Evolutionary conservation across 2,888 invertebrate genomes (phyloP), one percentile per base, ranked within the genome.

Genomic region (Atrina japonica): DNA sequence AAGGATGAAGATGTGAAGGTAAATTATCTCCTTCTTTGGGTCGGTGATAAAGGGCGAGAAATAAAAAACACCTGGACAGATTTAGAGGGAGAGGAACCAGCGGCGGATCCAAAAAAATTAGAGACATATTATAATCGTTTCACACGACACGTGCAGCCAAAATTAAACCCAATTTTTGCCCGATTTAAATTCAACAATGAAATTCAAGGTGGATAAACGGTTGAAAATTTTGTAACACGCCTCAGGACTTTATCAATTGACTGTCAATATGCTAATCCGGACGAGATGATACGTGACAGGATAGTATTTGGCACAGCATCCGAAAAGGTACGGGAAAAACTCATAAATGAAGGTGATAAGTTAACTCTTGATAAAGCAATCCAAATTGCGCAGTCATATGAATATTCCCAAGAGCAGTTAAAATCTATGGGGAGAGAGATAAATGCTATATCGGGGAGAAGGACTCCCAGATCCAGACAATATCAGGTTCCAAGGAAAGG

Each of bases 111-210:
- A 0, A 60, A 64, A 16, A 68, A 68, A 23, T 21, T 72, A 3
- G 41, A 50, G n/a, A 35, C 47, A 7, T 59, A 63, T 27, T 68
- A 68, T 41, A 45, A 55, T 1, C 45, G 49, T 3, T 68, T 59
- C 30, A 52, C 29, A 25, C 35, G 6, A 5, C 50, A 68, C 29
- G 67, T 68, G 40, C 55, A 67, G 63, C 64, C 72, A 16, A 67
- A 68, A 52, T 27, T 59, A 29, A 68, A 73, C 25, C 73, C 59
- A 11, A 60, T 72, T 11, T 72, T 68, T 41, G 65, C 64, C n/a
- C 58, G 68, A 0, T 68, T 56, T 23, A 53, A 52, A 21, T 68
- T 72, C 21, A 59, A 64, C 18, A 73, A 65, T 40, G 53, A 40
- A 16, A 35, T 49, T 29, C 65, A 73, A 45, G 55, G 65, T 18